phyloP scores from a whole-genome alignment of 2,797 vertebrate genomes.

The Margarornis squamiger region DNA sequence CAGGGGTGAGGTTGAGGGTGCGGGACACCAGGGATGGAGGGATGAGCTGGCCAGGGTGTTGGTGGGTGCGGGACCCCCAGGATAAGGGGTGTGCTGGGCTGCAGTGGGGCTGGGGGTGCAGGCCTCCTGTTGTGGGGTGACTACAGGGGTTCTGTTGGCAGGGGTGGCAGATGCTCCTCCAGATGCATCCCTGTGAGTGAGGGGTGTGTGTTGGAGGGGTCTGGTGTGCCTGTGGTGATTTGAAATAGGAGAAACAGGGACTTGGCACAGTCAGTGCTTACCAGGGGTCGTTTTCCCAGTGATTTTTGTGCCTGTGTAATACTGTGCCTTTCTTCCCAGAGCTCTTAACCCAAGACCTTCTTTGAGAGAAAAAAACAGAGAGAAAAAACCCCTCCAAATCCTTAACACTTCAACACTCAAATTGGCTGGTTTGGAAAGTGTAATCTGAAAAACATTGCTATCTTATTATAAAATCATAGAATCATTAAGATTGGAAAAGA shows the following conservation, averaged over 20 bases:
- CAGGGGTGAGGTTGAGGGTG: too few species aligned
- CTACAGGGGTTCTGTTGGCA: background rate
- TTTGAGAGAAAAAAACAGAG: background rate
- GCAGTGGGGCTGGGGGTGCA: too few species aligned
- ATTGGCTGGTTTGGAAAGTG: background rate
- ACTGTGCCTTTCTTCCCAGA: background rate
- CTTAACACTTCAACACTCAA: background rate
- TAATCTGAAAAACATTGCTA: background rate
- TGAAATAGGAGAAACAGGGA: background rate
- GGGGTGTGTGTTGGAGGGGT: background rate
- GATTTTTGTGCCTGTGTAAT: background rate
- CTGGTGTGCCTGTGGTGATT: background rate
- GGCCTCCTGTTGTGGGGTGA: background rate
- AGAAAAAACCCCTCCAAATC: background rate
- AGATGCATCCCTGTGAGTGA: background rate
- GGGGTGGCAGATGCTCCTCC: background rate
- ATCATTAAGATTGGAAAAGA: background rate
- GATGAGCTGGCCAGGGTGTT: too few species aligned
- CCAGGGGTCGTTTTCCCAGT: background rate
- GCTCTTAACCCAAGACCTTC: too few species aligned
- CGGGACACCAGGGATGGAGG: background rate
- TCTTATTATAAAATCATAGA: too few species aligned
- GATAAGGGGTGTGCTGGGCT: background rate
- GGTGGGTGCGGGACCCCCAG: background rate
- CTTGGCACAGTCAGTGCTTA: background rate